Conservation (phyloP, 2,113 vertebrate genomes). For the Rhea pennata region DNA sequence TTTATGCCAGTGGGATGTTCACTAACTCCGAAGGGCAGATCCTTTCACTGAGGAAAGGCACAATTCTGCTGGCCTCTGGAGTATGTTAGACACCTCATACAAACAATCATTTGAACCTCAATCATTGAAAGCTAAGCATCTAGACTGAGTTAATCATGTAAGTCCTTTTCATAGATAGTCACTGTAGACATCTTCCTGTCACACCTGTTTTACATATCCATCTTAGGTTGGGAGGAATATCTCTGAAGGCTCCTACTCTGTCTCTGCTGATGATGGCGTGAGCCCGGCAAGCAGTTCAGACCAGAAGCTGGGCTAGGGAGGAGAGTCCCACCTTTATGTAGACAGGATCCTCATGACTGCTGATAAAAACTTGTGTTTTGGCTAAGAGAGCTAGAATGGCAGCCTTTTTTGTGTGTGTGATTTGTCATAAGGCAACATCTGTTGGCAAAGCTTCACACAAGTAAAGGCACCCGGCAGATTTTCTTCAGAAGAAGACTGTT, state of each 20-base stretch:
- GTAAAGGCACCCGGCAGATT: not conserved
- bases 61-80: not conserved
- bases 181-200: not conserved
- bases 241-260: not conserved
- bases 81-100: not conserved
- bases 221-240: not conserved
- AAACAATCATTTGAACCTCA: not conserved
- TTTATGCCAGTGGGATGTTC: not conserved
- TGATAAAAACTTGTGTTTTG: not conserved
- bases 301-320: not conserved
- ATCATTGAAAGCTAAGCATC: not conserved
- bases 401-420: not conserved
- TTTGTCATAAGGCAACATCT: not conserved
- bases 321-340: not conserved
- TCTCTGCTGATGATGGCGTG: accelerated
- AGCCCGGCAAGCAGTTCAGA: not conserved
- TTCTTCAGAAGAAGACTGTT: not conserved
- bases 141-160: not conserved
- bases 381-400: not conserved
- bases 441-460: not conserved
- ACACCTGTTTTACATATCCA: not conserved
- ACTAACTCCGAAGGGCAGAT: not conserved
- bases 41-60: not conserved
- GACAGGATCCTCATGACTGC: not conserved
- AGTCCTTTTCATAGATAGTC: not conserved